Conservation (phyloP, 2,888 invertebrate genomes). For the Plagiodera versicolora region DNA sequence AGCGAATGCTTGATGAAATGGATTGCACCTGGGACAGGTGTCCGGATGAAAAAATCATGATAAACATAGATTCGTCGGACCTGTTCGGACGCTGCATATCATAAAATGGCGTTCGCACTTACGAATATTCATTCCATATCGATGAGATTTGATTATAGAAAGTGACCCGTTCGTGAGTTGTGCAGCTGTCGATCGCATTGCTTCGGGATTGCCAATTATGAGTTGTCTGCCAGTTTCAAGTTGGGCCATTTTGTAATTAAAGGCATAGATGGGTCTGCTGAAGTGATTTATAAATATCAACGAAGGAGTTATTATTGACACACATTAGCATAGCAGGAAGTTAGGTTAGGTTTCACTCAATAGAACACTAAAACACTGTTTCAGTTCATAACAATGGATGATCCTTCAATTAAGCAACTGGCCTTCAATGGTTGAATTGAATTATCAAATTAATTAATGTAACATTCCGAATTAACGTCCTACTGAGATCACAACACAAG, state of each 20-base stretch:
- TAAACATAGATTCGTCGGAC: slow-evolving; percentile 2
- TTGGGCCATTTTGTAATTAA: not conserved
- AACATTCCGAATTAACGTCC: too few relatives aligned
- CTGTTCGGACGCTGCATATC: not conserved
- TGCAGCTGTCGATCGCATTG: not conserved
- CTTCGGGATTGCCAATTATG: not conserved
- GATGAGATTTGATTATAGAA: not conserved
- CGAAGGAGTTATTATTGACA: too few relatives aligned
- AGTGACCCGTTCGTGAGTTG: not conserved
- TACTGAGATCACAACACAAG: too few relatives aligned
- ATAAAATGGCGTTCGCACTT: not conserved
- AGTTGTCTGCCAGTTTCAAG: not conserved
- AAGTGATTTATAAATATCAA: too few relatives aligned
- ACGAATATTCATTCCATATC: not conserved
- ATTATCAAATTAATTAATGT: too few relatives aligned
- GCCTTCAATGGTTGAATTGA: too few relatives aligned
- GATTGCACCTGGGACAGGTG: slow-evolving; percentile 22
- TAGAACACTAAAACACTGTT: too few relatives aligned
- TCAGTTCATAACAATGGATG: too few relatives aligned
- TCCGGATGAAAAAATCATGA: not conserved
- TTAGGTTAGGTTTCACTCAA: too few relatives aligned
- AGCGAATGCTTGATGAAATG: slow-evolving; percentile 12
- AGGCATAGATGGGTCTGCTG: not conserved
- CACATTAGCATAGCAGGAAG: too few relatives aligned
- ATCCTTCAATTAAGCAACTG: too few relatives aligned